phyloP scores from a whole-genome alignment of 92 coral and sea anemone genomes.

The Palythoa heliodiscus region DNA sequence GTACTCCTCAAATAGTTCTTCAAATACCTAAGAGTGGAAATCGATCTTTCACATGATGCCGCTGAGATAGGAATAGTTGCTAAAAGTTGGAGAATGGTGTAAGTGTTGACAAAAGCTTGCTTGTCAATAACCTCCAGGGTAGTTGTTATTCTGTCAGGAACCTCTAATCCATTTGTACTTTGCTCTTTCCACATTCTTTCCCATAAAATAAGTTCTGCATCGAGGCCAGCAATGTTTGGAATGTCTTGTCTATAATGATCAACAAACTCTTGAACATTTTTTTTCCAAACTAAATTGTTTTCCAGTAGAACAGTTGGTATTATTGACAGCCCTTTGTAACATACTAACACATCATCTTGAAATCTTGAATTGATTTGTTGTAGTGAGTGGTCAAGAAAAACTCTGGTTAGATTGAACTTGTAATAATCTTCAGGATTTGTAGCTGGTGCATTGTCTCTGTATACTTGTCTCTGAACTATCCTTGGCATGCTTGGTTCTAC shows the following conservation, averaged over 20 bases:
- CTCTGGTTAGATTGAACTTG: background rate
- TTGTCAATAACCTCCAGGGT: conserved; percentile 57
- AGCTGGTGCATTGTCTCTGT: conserved; percentile 34
- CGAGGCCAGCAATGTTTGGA: conserved; percentile 60
- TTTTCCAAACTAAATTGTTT: conserved; percentile 1
- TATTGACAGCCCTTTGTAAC: background rate
- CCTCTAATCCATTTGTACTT: conserved; percentile 45
- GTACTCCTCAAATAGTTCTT: conserved; percentile 65
- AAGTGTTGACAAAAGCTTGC: conserved; percentile 43
- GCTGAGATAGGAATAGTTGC: conserved; percentile 61
- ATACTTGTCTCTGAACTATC: conserved; percentile 2
- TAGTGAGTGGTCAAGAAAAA: background rate
- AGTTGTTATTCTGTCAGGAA: conserved; percentile 57
- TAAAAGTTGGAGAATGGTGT: conserved; percentile 57
- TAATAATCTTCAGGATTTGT: conserved; percentile 20
- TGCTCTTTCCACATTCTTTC: conserved; percentile 57
- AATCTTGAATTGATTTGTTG: background rate
- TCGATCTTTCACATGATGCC: conserved; percentile 66
- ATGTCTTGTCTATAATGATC: conserved; percentile 57
- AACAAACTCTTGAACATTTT: background rate
- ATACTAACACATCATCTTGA: background rate
- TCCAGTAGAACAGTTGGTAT: background rate
- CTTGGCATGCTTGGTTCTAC: background rate
- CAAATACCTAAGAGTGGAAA: conserved; percentile 53
- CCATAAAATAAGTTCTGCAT: conserved; percentile 62